Conservation (phyloP, 2,113 vertebrate genomes). For the Cryptotis parvus region DNA sequence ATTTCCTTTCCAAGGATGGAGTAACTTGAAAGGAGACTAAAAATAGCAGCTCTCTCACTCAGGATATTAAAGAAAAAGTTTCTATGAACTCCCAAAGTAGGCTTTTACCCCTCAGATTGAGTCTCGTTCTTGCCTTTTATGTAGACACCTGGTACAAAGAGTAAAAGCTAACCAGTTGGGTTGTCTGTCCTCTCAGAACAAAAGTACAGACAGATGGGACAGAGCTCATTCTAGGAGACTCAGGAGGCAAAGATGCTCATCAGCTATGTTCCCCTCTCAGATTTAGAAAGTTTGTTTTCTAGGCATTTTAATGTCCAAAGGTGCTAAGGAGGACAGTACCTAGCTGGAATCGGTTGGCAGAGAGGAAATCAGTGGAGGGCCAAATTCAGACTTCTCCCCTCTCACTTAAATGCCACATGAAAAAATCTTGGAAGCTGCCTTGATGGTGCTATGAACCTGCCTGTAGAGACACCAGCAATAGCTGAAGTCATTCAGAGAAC, state of each 20-base stretch:
- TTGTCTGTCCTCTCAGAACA: not conserved
- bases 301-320: not conserved
- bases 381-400: not conserved
- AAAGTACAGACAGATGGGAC: not conserved
- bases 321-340: conserved; percentile 38
- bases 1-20: not conserved
- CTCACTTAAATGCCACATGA: not conserved
- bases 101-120: not conserved
- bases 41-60: not conserved
- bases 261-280: not conserved
- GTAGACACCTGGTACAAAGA: conserved; percentile 20
- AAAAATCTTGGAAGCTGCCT: not conserved
- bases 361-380: not conserved
- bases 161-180: not conserved
- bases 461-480: too few species aligned
- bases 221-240: not conserved
- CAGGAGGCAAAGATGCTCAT: not conserved
- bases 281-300: not conserved
- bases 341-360: not conserved
- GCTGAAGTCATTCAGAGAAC: not conserved
- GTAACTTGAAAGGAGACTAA: not conserved
- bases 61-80: not conserved
- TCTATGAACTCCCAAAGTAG: not conserved
- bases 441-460: not conserved
- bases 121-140: not conserved